Evolutionary conservation across 2,888 invertebrate genomes (phyloP), one percentile per base, ranked within the genome.

Genomic region (Chalcis sispes): DNA sequence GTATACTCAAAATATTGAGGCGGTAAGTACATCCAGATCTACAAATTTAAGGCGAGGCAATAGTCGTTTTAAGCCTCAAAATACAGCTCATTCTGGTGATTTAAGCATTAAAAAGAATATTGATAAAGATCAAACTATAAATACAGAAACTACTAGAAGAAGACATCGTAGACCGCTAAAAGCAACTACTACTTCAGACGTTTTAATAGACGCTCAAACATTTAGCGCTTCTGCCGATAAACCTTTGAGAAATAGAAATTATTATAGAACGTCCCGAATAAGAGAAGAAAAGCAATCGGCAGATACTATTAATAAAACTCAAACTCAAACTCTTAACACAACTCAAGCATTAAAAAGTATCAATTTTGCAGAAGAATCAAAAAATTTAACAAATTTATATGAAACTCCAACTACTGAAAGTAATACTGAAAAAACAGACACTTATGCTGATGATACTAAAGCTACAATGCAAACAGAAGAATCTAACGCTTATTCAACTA

Each of bases 41-140:
- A 61, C 77, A 66, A 75, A 77, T 5, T 52, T 61, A 75, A 74
- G 64, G 42, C 73, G 82, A 77, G 82, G 80, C 61, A 79, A 79
- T 62, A 81, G 76, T 80, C 79, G 82, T 77, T 81, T 56, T 54
- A 77, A 36, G 25, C 20, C 32, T 52, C 72, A 66, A 66, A 72
- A 40, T 32, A 40, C 54, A 10, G 65, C 58, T 10, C 61, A 48
- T 61, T 76, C 59, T 20, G 54, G 40, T 15, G 74, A 75, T 13
- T 65, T 52, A 25, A 74, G 36, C 27, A 0, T 32, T 36, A 71
- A 23, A 59, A 61, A 58, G 40, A 54, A 25, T 46, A 32, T 29
- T 25, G 54, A 46, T 13, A 50, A 64, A 42, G 67, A 74, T n/a
- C 29, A 42, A 46, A 25, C 50, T 7, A 72, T 54, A 58, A 64